A percentile compares a stretch with the other conserved stretches of the same genome.
Evolutionary conservation across 2,113 vertebrate genomes (phyloP).

Genomic region (Machaerirhynchus nigripectus): DNA sequence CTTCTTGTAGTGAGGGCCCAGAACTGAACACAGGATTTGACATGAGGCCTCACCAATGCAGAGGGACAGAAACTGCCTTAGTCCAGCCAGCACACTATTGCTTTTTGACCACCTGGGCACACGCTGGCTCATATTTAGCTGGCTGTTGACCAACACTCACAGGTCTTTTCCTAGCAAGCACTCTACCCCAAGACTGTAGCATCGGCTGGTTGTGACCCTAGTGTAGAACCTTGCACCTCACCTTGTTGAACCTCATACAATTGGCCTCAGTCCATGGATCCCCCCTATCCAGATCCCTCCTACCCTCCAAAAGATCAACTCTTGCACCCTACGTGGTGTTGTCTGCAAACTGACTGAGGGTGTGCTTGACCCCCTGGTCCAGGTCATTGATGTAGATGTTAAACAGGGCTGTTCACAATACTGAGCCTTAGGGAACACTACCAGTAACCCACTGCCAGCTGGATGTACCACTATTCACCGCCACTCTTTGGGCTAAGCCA

Average conservation of each 20-base stretch:
- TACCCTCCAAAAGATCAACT: neutral
- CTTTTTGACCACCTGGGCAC: neutral
- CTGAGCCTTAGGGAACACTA: neutral
- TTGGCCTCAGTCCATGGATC: neutral
- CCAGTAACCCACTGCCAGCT: neutral
- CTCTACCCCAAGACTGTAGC: neutral
- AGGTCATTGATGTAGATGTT: neutral
- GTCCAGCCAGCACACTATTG: neutral
- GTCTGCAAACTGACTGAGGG: neutral
- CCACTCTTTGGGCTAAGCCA: neutral
- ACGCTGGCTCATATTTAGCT: neutral
- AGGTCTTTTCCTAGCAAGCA: neutral
- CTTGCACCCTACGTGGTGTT: rapidly evolving
- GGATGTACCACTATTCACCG: neutral
- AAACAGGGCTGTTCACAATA: neutral
- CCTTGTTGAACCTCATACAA: neutral
- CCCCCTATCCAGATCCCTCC: neutral
- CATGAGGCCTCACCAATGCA: neutral
- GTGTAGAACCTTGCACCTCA: neutral
- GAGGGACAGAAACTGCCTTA: neutral
- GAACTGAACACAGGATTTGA: neutral
- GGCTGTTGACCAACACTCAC: neutral
- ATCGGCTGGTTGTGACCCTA: neutral
- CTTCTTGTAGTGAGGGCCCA: neutral
- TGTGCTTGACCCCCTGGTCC: neutral